These are phyloP conservation scores for Palythoa caribaeorum DNA, from an alignment of 92 coral and sea anemone species.

Conservation along the genomic window DNA sequence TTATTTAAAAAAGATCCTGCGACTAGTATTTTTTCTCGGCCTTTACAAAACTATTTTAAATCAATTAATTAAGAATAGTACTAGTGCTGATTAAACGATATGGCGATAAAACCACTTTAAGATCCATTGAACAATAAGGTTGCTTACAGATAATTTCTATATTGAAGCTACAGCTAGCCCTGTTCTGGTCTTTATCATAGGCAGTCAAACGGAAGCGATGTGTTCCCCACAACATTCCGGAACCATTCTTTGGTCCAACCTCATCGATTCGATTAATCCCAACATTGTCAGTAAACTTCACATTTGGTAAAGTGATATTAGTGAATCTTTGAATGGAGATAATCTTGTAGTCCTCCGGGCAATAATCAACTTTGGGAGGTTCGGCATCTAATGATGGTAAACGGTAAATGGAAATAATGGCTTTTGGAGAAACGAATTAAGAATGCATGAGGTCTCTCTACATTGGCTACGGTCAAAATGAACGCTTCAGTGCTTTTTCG, in stretches of 20 bases:
- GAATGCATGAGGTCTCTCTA: no score
- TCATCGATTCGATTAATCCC: constrained; percentile 8
- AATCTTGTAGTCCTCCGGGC: constrained; percentile 45
- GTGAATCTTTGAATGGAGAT: constrained; percentile 7
- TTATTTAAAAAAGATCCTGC: no score
- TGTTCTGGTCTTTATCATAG: constrained; percentile 21
- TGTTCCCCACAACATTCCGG: constrained; percentile 14
- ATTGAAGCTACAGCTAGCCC: not conserved
- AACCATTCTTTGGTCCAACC: constrained; percentile 18
- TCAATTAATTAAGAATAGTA: not conserved
- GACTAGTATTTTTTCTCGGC: no score
- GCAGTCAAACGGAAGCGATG: constrained; percentile 11
- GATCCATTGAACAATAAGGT: not conserved
- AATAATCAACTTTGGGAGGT: constrained; percentile 21
- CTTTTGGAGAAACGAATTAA: no score
- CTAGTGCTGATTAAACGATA: not conserved
- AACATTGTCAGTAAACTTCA: constrained; percentile 34
- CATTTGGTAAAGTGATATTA: constrained; percentile 24
- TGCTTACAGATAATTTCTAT: constrained; percentile 20
- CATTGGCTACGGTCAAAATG: no score
- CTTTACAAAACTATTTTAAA: no score
- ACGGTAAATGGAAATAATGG: not conserved
- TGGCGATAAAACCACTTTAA: not conserved
- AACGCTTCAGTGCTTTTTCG: no score
- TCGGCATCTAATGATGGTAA: constrained; percentile 8